Conservation (phyloP, 2,797 vertebrate species). For the Micrastur ruficollis region DNA sequence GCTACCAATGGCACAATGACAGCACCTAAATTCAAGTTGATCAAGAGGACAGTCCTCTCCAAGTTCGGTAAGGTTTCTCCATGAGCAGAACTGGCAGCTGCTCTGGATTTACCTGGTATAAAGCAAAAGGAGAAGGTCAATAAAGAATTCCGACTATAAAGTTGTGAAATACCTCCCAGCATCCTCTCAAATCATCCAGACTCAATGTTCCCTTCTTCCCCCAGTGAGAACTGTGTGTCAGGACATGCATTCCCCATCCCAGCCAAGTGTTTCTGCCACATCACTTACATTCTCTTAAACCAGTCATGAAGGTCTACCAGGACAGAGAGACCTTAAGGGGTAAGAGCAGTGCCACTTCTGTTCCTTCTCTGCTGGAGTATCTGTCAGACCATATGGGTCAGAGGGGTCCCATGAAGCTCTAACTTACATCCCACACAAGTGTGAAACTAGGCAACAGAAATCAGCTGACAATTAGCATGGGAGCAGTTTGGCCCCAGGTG, state of each 20-base stretch:
- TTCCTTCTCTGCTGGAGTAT: neutral
- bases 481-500: neutral
- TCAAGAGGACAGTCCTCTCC: neutral
- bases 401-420: neutral
- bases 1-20: neutral
- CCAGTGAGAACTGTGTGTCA: neutral
- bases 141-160: neutral
- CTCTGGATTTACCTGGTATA: neutral
- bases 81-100: neutral
- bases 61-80: neutral
- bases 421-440: neutral
- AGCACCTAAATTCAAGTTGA: neutral
- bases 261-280: neutral
- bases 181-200: neutral
- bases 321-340: neutral
- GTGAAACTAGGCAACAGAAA: neutral
- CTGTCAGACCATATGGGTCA: neutral
- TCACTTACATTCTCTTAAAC: neutral
- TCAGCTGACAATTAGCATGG: neutral
- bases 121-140: neutral
- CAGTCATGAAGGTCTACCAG: neutral
- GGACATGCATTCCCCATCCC: accelerated
- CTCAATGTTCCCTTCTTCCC: neutral
- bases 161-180: neutral
- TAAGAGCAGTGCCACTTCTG: neutral